Percentiles rank a stretch among this genome's conserved stretches.
phyloP scores from a whole-genome alignment of 2,888 invertebrate genomes.

The Drosophila falleni region DNA sequence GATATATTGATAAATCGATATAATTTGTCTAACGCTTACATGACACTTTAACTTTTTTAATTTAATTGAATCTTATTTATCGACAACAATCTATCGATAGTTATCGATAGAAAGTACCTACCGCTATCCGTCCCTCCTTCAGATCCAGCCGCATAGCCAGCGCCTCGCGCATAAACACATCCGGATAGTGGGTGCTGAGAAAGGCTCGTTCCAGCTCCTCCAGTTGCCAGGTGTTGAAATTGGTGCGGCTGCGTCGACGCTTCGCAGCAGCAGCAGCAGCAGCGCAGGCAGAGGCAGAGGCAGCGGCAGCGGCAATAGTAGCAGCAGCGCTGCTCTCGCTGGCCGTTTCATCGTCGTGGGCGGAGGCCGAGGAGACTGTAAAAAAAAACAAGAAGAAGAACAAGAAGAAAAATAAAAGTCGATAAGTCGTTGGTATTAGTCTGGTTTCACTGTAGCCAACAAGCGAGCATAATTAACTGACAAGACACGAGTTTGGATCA shows the following conservation, averaged over 20 bases:
- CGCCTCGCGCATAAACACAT: slow-evolving; percentile 99
- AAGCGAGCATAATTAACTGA: slow-evolving; percentile 65
- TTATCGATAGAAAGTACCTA: slow-evolving; percentile 86
- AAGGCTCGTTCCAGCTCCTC: slow-evolving; percentile 98
- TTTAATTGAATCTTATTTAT: not conserved
- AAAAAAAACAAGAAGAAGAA: not conserved
- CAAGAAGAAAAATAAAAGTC: slow-evolving; percentile 35
- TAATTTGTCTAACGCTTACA: not conserved
- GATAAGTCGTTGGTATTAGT: slow-evolving; percentile 62
- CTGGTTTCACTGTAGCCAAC: slow-evolving; percentile 34
- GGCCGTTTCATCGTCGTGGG: slow-evolving; percentile 61
- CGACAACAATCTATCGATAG: slow-evolving; percentile 21
- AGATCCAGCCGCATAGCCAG: slow-evolving; percentile 97
- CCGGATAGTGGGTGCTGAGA: slow-evolving; percentile 94
- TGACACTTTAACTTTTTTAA: not conserved
- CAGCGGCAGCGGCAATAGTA: slow-evolving; percentile 6
- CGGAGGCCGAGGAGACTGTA: slow-evolving; percentile 44
- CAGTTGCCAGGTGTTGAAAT: slow-evolving; percentile 96
- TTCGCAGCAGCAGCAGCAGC: slow-evolving; percentile 87
- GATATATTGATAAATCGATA: slow-evolving; percentile 88
- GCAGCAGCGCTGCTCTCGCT: slow-evolving; percentile 87
- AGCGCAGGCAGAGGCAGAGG: slow-evolving; percentile 16
- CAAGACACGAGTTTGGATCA: slow-evolving; percentile 19
- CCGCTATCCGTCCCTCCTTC: slow-evolving; percentile 99
- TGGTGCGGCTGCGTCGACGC: slow-evolving; percentile 95